Conservation (phyloP, 2,888 invertebrate genomes). For the Argyresthia goedartella region DNA sequence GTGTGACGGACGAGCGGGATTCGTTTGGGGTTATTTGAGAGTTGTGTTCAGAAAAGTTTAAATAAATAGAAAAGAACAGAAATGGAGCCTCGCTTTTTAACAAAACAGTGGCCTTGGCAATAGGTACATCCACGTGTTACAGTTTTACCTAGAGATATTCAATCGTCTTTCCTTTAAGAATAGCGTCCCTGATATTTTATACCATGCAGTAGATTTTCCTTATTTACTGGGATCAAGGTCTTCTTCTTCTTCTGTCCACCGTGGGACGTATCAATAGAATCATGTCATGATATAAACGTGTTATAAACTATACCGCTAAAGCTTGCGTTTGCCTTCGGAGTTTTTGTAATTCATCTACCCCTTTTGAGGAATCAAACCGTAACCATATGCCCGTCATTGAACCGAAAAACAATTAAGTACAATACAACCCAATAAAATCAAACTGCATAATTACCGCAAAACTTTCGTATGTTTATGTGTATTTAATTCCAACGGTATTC, state of each 20-base stretch:
- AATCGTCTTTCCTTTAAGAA: too few species aligned
- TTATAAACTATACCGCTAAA: not conserved
- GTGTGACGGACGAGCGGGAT: not conserved
- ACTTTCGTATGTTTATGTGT: slow-evolving; percentile 48
- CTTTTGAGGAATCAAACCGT: not conserved
- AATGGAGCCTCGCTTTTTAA: not conserved
- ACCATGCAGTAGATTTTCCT: too few species aligned
- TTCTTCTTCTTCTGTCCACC: too few species aligned
- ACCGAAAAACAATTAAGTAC: too few species aligned
- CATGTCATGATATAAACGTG: too few species aligned
- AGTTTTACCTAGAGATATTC: too few species aligned
- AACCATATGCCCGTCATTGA: not conserved
- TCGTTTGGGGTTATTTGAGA: not conserved
- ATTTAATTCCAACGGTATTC: slow-evolving; percentile 61
- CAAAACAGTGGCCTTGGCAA: not conserved
- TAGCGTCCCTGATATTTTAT: too few species aligned
- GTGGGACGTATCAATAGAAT: too few species aligned
- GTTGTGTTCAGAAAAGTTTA: not conserved
- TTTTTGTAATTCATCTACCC: not conserved
- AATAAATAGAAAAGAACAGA: not conserved
- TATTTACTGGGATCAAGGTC: too few species aligned
- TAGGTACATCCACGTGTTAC: not conserved
- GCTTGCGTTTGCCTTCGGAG: not conserved
- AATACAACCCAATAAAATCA: too few species aligned
- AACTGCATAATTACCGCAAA: not conserved